Percentiles rank a stretch among this genome's conserved stretches.
phyloP scores from a whole-genome alignment of 2,888 invertebrate species.

The Epinotia ramella region DNA sequence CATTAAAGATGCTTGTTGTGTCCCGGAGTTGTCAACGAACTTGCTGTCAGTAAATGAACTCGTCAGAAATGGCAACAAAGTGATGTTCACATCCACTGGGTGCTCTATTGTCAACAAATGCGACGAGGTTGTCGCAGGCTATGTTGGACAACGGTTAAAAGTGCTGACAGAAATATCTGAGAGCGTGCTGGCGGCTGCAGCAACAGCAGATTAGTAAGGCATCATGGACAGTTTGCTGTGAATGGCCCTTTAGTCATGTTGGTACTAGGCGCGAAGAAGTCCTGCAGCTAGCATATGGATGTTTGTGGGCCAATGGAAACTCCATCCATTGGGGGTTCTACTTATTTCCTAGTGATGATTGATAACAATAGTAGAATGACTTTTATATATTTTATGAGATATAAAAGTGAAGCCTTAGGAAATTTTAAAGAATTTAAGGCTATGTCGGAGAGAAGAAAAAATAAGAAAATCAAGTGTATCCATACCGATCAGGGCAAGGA shows the following conservation, averaged over 20 bases:
- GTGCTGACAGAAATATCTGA: slow-evolving; percentile 16
- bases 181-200: background rate
- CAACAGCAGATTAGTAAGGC: too few relatives aligned
- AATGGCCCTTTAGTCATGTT: slow-evolving; percentile 34
- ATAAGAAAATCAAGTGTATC: too few relatives aligned
- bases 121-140: background rate
- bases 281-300: slow-evolving; percentile 22
- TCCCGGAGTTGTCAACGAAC: slow-evolving; percentile 34
- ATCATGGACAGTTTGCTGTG: slow-evolving; percentile 43
- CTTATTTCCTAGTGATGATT: slow-evolving; percentile 25
- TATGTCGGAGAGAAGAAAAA: too few relatives aligned
- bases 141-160: slow-evolving; percentile 1
- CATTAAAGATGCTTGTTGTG: slow-evolving; percentile 10
- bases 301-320: slow-evolving; percentile 43
- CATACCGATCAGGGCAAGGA: too few relatives aligned
- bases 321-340: background rate
- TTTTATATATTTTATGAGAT: too few relatives aligned
- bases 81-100: too few relatives aligned
- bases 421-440: too few relatives aligned
- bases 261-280: slow-evolving; percentile 21
- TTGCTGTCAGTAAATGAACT: slow-evolving; percentile 27
- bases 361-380: too few relatives aligned
- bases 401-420: too few relatives aligned
- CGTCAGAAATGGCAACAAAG: slow-evolving; percentile 22
- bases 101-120: slow-evolving; percentile 21